Evolutionary conservation across 2,888 invertebrate species (phyloP).

Genomic region (Tetramorium bicarinatum): DNA sequence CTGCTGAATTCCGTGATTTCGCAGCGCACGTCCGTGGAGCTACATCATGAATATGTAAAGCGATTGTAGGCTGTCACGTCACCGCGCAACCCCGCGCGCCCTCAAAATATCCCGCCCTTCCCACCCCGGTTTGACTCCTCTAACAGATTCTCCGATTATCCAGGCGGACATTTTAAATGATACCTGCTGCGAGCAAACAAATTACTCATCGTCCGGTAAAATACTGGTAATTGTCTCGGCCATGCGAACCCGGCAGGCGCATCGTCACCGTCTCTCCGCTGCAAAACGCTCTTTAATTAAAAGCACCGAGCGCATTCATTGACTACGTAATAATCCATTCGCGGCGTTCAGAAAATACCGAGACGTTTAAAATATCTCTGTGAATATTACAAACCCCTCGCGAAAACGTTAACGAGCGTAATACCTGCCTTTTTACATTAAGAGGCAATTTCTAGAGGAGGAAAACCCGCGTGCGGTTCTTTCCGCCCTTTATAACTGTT

Average conservation of each 20-base stretch:
- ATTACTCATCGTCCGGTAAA: conserved; percentile 68
- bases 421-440: conserved; percentile 15
- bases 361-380: conserved; percentile 40
- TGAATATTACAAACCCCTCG: conserved; percentile 43
- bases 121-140: conserved; percentile 31
- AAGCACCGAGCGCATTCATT: conserved; percentile 55
- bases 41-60: conserved; percentile 80
- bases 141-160: conserved; percentile 63
- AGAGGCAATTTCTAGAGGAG: conserved; percentile 17
- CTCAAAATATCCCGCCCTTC: conserved; percentile 32
- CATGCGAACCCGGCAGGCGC: conserved; percentile 45
- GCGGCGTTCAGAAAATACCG: conserved; percentile 31
- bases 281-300: conserved; percentile 62
- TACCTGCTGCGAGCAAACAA: conserved; percentile 68
- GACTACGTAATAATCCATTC: conserved; percentile 60
- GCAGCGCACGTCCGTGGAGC: conserved; percentile 70
- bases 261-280: conserved; percentile 23
- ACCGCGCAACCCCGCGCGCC: conserved; percentile 55
- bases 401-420: conserved; percentile 41
- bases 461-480: background rate
- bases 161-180: conserved; percentile 63
- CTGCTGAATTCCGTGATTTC: conserved; percentile 73
- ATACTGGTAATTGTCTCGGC: conserved; percentile 68
- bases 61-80: conserved; percentile 76
- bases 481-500: background rate